phyloP scores from a whole-genome alignment of 2,888 invertebrate species.

The Caenorhabditis macrosperma region DNA sequence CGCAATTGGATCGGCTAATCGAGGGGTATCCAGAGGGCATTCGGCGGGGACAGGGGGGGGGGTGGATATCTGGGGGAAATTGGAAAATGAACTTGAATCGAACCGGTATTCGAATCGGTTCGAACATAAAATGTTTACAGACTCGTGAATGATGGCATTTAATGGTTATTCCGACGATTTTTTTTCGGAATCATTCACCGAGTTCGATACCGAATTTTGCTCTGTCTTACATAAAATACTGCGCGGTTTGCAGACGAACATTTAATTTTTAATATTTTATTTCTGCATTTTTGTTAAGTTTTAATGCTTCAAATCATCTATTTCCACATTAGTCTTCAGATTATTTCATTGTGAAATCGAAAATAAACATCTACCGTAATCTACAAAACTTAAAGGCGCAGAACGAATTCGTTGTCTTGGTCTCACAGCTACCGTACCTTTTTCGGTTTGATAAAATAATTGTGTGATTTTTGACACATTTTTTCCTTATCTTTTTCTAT shows the following conservation, averaged over 20 bases:
- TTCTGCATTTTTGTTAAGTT: background rate
- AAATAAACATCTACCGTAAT: background rate
- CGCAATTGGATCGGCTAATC: slow-evolving; percentile 23
- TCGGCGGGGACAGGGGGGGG: background rate
- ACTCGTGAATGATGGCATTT: background rate
- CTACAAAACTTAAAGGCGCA: too few relatives aligned
- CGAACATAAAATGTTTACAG: slow-evolving; percentile 14
- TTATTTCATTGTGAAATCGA: too few relatives aligned
- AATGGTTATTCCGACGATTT: too few relatives aligned
- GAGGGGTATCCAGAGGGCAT: slow-evolving; percentile 2
- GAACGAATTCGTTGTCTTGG: background rate
- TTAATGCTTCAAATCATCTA: too few relatives aligned
- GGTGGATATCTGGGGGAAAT: background rate
- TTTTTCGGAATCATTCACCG: too few relatives aligned
- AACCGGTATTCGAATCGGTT: slow-evolving; percentile 34
- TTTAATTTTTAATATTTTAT: too few relatives aligned
- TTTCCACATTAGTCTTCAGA: too few relatives aligned
- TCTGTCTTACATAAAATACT: too few relatives aligned
- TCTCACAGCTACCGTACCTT: background rate
- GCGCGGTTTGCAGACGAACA: too few relatives aligned
- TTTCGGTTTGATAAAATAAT: background rate
- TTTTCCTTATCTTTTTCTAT: background rate
- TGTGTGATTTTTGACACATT: background rate
- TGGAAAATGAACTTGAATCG: slow-evolving; percentile 15
- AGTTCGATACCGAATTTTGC: too few relatives aligned